phyloP scores from a whole-genome alignment of 1,140 invertebrate genomes.

The Drosophila ironensis region DNA sequence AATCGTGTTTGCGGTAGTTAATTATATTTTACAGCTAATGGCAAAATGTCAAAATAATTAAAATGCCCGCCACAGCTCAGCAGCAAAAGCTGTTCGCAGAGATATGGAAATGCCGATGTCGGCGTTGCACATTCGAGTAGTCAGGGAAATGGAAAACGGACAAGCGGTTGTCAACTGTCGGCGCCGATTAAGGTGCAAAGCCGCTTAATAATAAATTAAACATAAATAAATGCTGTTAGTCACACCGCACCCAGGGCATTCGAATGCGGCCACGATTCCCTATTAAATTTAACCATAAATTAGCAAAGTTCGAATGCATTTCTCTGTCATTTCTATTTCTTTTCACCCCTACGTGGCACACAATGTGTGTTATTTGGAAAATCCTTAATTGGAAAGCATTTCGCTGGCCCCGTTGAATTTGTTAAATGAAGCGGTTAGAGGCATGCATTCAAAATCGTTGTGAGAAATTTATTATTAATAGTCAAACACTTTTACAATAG shows the following conservation, averaged over 20 bases:
- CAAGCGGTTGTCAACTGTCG: constrained; percentile 70
- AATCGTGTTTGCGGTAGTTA: constrained; percentile 73
- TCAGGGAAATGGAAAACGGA: constrained; percentile 56
- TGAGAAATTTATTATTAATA: constrained; percentile 67
- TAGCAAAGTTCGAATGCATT: neutral
- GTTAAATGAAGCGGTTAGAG: constrained; percentile 46
- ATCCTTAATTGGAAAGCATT: too few species aligned
- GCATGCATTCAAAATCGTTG: constrained; percentile 22
- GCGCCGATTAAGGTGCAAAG: constrained; percentile 64
- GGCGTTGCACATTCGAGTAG: constrained; percentile 9
- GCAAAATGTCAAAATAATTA: constrained; percentile 79
- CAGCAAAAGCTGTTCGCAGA: constrained; percentile 19
- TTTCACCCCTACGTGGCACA: too few species aligned
- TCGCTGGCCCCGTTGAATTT: neutral
- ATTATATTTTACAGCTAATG: constrained; percentile 78
- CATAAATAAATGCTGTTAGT: constrained; percentile 55
- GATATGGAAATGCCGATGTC: neutral
- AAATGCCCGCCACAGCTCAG: constrained; percentile 43
- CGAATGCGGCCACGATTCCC: neutral
- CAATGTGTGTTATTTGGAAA: too few species aligned
- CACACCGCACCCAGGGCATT: neutral
- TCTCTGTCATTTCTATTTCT: too few species aligned
- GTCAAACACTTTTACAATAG: constrained; percentile 28
- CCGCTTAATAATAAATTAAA: constrained; percentile 72
- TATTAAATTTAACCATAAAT: neutral